Base-by-base conservation (phyloP, 2,113 vertebrate species). In the Gymnarchus niloticus region DNA sequence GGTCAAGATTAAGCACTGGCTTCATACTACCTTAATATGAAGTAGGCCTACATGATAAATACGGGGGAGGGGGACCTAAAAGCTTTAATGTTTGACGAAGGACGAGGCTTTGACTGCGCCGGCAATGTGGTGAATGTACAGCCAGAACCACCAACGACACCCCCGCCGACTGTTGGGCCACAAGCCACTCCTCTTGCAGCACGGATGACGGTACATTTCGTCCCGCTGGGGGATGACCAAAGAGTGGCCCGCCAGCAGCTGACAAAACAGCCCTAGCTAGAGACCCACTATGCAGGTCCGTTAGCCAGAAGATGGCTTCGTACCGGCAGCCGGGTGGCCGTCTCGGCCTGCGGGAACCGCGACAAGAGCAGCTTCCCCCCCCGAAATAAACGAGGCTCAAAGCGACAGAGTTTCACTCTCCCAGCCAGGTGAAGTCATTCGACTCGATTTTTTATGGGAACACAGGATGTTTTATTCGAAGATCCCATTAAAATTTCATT, bases 231-330 rank as follows among this genome's bases (percentile, higher is more conserved):
- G 2, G 48, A 44, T 33, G 33, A 5, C 33, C 37, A 25, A 19
- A 56, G 56, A 81, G 52, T 19, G 12, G 25, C 84, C 4, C 46
- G 33, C n/a, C 56, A 52, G 85, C 85, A 52, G 77, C 21, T 81
- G 10, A 12, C 25, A 25, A 86, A 69, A 65, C 44, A 82, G 23
- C 46, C 33, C 56, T 52, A 17, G 78, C 44, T 23, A 19, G 10
- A 48, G 56, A 48, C 54, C 54, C 44, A 61, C 44, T 19, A 25
- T 81, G 85, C 85, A 86, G 78, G 73, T 78, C n/a, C 28, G 84
- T 25, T 73, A 56, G 73, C 83, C 83, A 17, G 41, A n/a, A n/a
- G 3, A 28, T 10, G 12, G 25, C 46, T 46, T 83, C 37, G 56
- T 82, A 82, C 37, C 81, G 49, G n/a, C n/a, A 41, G 25, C 81